Percentiles rank a stretch among this genome's conserved stretches.
Evolutionary conservation across 2,113 vertebrate genomes (phyloP).

Genomic region (Podarcis raffonei): DNA sequence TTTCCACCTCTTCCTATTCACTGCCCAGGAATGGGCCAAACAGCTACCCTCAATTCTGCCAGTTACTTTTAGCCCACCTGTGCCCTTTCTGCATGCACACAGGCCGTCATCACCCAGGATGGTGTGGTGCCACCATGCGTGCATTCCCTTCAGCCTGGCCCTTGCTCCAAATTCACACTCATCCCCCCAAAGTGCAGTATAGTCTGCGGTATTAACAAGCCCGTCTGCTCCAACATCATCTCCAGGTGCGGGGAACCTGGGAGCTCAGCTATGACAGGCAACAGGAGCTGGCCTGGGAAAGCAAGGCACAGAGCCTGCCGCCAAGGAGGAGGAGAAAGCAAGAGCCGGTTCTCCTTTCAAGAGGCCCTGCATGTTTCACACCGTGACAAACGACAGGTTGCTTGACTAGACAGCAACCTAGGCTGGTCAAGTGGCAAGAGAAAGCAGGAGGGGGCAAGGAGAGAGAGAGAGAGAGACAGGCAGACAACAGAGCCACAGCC

Average conservation of each 20-base stretch:
- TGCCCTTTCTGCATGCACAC: too few relatives aligned
- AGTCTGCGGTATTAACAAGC: conserved; percentile 71
- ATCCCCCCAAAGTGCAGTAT: conserved; percentile 26
- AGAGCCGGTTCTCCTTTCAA: neutral
- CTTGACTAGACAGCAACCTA: neutral
- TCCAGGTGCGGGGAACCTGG: conserved; percentile 36
- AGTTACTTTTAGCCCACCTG: neutral
- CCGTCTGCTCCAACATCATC: conserved; percentile 77
- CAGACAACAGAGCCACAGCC: too few relatives aligned
- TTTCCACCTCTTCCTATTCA: neutral
- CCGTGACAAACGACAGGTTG: neutral
- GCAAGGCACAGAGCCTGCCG: conserved; percentile 37
- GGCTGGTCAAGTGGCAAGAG: neutral
- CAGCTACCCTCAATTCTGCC: neutral
- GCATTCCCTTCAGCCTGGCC: neutral
- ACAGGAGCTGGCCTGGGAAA: conserved; percentile 28
- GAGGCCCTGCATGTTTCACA: too few relatives aligned
- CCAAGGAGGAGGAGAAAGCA: neutral
- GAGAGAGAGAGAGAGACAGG: neutral
- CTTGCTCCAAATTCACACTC: neutral
- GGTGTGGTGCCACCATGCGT: neutral
- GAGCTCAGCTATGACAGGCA: conserved; percentile 9
- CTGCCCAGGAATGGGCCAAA: neutral
- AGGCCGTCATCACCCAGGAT: neutral
- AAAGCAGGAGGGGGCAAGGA: conserved; percentile 3